A percentile compares a stretch with the other conserved stretches of the same genome.
Evolutionary conservation across 92 coral and sea anemone species (phyloP).

Genomic region (Siderastrea radians): DNA sequence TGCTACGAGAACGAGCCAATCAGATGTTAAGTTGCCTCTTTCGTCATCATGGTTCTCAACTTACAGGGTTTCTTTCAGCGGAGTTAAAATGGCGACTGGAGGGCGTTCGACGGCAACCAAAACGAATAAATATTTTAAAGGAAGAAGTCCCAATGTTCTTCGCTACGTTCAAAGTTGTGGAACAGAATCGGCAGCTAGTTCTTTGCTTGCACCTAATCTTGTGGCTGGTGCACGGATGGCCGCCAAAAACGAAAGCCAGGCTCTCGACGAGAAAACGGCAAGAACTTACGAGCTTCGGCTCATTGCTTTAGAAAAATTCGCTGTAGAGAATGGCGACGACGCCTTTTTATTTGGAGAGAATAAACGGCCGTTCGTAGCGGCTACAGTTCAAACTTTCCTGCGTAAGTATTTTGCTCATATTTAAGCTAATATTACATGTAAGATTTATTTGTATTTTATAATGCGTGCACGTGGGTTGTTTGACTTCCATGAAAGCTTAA

Average conservation of each 20-base stretch:
- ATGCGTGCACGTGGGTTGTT: too few species aligned
- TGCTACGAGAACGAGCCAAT: background rate
- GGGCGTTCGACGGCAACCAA: too few species aligned
- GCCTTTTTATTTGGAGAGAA: background rate
- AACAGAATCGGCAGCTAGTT: too few species aligned
- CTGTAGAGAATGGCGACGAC: background rate
- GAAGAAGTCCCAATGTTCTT: too few species aligned
- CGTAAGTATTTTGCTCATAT: background rate
- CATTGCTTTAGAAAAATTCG: background rate
- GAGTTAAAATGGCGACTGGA: background rate
- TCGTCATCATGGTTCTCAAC: background rate
- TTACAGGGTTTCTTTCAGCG: constrained; percentile 7
- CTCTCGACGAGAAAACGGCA: background rate
- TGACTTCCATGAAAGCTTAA: background rate
- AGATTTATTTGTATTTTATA: too few species aligned
- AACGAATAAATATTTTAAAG: too few species aligned
- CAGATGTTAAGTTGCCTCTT: background rate
- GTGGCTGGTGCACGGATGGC: too few species aligned
- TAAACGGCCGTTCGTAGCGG: background rate
- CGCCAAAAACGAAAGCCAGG: too few species aligned
- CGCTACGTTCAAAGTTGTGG: too few species aligned
- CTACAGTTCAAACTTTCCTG: background rate
- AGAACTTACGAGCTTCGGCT: background rate
- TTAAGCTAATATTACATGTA: background rate
- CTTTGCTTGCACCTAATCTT: too few species aligned